phyloP scores from a whole-genome alignment of 2,113 vertebrate genomes.

The Tupaia chinensis region DNA sequence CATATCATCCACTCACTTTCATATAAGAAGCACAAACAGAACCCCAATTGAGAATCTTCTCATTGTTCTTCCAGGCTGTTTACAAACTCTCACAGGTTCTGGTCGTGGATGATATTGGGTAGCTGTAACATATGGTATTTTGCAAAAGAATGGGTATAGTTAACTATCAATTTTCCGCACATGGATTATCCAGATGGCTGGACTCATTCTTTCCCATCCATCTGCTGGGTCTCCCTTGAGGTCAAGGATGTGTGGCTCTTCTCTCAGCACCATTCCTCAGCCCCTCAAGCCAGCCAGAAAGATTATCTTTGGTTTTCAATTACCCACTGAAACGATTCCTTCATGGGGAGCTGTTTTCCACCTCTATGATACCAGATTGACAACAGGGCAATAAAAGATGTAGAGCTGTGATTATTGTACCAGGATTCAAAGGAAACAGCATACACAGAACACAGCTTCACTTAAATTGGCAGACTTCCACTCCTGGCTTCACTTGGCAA shows the following conservation, averaged over 20 bases:
- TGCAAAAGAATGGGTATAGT: neutral
- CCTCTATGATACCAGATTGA: neutral
- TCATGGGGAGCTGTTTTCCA: neutral
- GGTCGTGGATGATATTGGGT: neutral
- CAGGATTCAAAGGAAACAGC: neutral
- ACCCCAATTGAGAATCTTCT: neutral
- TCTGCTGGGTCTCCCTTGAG: neutral
- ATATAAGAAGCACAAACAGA: neutral
- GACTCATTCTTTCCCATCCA: neutral
- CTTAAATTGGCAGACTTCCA: slow-evolving; percentile 31
- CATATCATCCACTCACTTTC: neutral
- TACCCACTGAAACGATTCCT: neutral
- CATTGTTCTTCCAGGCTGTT: neutral
- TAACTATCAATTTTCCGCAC: neutral
- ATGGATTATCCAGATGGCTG: neutral
- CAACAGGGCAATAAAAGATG: neutral
- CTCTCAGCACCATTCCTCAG: neutral
- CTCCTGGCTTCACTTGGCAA: neutral
- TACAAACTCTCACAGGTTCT: neutral
- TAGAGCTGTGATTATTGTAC: neutral
- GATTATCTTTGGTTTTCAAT: neutral
- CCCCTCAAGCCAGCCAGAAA: neutral
- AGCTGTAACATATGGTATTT: neutral
- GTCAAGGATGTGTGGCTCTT: neutral
- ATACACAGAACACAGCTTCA: neutral